Base-by-base conservation (phyloP, 2,888 invertebrate genomes). In the Limnephilus lunatus region DNA sequence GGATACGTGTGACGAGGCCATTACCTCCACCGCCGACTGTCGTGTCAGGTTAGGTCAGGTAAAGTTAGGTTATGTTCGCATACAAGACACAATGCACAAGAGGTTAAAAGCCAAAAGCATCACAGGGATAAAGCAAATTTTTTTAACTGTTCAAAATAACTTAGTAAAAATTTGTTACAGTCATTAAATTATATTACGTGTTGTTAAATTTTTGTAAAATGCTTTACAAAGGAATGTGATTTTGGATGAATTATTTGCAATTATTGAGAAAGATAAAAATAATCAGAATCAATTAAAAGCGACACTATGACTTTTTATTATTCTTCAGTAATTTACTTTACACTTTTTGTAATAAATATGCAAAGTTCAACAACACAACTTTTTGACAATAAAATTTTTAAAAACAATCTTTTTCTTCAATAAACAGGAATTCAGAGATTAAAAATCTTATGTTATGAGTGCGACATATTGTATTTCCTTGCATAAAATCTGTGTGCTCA, bases 1-100 rank as follows among this genome's bases (percentile, higher is more conserved):
- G 94, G 95, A 95, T 94, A 98, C 95, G 94, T 97, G 95, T 94
- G 96, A 95, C 94, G 95, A 95, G 94, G 95, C 95, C 93, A 95
- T 94, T 94, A 96, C 96, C 95, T 97, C 97, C 96, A 97, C 96
- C 95, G 96, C 95, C 95, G 96, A 97, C 92, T 92, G 90, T 89
- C 90, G 80, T 48, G 89, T 87, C 81, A 83, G 35, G 91, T 88
- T 89, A 89, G 91, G 68, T 92, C 68, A 90, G 80, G 89, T 88
- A 90, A 87, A 32, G 92, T 92, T 90, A 90, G 85, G 87, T 81
- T 85, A 88, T 89, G 89, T 80, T 87, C 30, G 87, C 87, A 48
- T 87, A 87, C 87, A 87, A 87, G 31, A 48, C 48, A 86, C 86
- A 87, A 87, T n/a, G 48, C 87, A 44, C 53, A 31, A 30, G 31